phyloP scores from a whole-genome alignment of 2,797 vertebrate species.

The Falco naumanni region DNA sequence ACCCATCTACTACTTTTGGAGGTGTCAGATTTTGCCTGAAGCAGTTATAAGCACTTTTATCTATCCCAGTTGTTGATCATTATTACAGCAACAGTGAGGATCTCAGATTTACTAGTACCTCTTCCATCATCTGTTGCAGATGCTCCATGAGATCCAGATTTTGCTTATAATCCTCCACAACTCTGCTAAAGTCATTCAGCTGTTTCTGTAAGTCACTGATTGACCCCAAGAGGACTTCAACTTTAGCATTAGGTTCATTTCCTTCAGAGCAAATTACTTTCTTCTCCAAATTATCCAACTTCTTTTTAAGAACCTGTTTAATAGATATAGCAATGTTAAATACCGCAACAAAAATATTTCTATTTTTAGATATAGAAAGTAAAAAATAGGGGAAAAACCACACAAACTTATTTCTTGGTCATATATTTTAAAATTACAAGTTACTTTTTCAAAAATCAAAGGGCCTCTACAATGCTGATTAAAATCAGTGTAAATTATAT shows the following conservation, averaged over 20 bases:
- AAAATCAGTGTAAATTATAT: not conserved
- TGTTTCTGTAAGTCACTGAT: slow-evolving; percentile 85
- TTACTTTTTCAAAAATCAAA: not conserved
- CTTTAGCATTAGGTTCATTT: slow-evolving; percentile 71
- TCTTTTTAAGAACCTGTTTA: slow-evolving; percentile 83
- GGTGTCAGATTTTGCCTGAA: not conserved
- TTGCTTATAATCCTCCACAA: slow-evolving; percentile 85
- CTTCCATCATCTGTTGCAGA: slow-evolving; percentile 88
- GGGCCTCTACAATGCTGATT: not conserved
- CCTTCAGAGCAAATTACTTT: slow-evolving; percentile 71
- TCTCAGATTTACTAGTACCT: slow-evolving; percentile 77
- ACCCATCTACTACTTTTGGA: not conserved
- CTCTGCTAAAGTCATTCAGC: slow-evolving; percentile 82
- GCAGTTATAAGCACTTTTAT: not conserved
- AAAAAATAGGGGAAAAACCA: not conserved
- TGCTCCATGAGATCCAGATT: slow-evolving; percentile 85
- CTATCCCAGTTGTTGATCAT: not conserved
- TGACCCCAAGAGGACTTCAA: slow-evolving; percentile 73
- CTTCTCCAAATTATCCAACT: slow-evolving; percentile 78
- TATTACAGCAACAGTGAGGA: not conserved
- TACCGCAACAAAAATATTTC: not conserved
- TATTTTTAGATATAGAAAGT: not conserved
- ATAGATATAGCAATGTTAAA: not conserved
- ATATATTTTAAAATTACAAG: not conserved
- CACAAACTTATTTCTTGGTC: not conserved